A percentile compares a stretch with the other conserved stretches of the same genome.
phyloP scores from a whole-genome alignment of 2,888 invertebrate species.

The Caradrina clavipalpis region DNA sequence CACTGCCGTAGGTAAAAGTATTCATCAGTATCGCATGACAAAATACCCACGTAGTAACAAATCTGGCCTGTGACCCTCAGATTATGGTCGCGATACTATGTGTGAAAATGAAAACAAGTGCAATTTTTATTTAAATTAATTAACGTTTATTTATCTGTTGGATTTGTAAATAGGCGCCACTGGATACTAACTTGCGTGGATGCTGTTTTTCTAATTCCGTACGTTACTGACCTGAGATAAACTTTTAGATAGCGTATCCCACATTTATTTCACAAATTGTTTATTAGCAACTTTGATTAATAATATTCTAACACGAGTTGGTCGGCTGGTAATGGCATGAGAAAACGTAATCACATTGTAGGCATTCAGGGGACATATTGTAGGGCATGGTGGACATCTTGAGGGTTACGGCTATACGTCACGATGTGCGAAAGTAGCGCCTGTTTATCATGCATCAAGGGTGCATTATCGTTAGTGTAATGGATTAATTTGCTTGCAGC shows the following conservation, averaged over 20 bases:
- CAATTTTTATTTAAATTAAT: slow-evolving; percentile 70
- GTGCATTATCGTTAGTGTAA: not conserved
- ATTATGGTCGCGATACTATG: slow-evolving; percentile 20
- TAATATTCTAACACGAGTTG: slow-evolving; percentile 70
- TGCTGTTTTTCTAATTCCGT: slow-evolving; percentile 81
- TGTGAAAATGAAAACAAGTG: slow-evolving; percentile 55
- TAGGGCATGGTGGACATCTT: slow-evolving; percentile 25
- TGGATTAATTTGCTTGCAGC: slow-evolving; percentile 8
- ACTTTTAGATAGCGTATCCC: slow-evolving; percentile 77
- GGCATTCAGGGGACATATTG: slow-evolving; percentile 17
- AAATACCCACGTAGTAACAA: slow-evolving; percentile 27
- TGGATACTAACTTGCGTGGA: slow-evolving; percentile 64
- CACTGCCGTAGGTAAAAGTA: slow-evolving; percentile 7
- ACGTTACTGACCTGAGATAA: slow-evolving; percentile 86
- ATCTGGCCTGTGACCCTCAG: slow-evolving; percentile 35
- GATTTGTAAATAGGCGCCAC: slow-evolving; percentile 82
- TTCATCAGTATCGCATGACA: slow-evolving; percentile 7
- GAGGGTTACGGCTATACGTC: slow-evolving; percentile 12
- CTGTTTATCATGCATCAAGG: slow-evolving; percentile 26
- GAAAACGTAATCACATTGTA: slow-evolving; percentile 20
- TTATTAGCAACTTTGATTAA: slow-evolving; percentile 69
- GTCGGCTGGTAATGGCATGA: slow-evolving; percentile 71
- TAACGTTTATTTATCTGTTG: slow-evolving; percentile 61
- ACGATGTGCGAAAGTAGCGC: slow-evolving; percentile 6
- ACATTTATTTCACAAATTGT: slow-evolving; percentile 77